phyloP scores from a whole-genome alignment of 2,797 vertebrate species.

The Etheostoma perlongum region DNA sequence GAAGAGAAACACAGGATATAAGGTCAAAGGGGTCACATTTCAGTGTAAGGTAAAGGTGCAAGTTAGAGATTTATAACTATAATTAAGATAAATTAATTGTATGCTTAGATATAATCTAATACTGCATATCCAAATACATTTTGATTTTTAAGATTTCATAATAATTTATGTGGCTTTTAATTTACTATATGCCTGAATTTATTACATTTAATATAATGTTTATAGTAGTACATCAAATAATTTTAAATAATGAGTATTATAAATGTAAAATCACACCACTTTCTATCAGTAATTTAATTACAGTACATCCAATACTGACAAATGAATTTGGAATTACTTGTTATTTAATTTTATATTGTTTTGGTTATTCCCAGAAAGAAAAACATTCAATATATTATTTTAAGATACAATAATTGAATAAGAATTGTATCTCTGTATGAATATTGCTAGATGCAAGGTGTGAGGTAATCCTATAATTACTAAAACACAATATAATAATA shows the following conservation, averaged over 20 bases:
- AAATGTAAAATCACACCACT: neutral
- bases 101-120: conserved; percentile 26
- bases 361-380: neutral
- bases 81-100: conserved; percentile 10
- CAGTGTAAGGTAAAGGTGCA: conserved; percentile 43
- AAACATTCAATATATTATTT: neutral
- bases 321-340: neutral
- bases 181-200: neutral
- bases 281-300: neutral
- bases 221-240: neutral
- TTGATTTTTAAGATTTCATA: conserved; percentile 5
- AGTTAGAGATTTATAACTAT: conserved; percentile 8
- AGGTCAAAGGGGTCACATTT: conserved; percentile 73
- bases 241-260: neutral
- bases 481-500: neutral
- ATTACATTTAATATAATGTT: conserved; percentile 22
- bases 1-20: conserved; percentile 57
- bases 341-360: neutral
- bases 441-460: neutral
- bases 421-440: neutral
- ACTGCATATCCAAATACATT: conserved; percentile 14
- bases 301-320: neutral
- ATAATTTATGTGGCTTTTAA: neutral
- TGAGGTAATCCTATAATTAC: conserved; percentile 3
- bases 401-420: neutral